phyloP scores from a whole-genome alignment of 2,113 vertebrate species.

The Drymodes brunneopygia region DNA sequence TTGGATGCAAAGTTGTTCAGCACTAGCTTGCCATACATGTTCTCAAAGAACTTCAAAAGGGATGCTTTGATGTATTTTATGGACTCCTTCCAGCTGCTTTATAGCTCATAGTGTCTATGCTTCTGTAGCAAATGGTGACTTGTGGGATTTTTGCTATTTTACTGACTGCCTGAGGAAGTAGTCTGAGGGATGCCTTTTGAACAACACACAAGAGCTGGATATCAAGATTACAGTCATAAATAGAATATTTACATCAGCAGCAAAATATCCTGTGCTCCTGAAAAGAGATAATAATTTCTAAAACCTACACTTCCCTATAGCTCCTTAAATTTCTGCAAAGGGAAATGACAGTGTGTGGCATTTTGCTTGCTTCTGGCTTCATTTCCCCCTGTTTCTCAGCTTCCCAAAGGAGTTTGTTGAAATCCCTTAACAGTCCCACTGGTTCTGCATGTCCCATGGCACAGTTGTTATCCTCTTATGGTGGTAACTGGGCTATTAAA shows the following conservation, averaged over 20 bases:
- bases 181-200: neutral
- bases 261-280: neutral
- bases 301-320: neutral
- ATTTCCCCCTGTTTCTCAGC: neutral
- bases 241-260: neutral
- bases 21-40: conserved; percentile 1
- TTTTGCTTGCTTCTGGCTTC: neutral
- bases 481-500: neutral
- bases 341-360: neutral
- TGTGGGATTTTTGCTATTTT: neutral
- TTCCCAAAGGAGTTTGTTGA: neutral
- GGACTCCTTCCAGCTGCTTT: conserved; percentile 21
- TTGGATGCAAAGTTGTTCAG: neutral
- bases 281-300: neutral
- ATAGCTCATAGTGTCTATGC: neutral
- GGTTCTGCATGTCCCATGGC: neutral
- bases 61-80: conserved; percentile 9
- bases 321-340: neutral
- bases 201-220: neutral
- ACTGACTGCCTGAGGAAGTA: neutral
- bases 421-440: neutral
- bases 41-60: conserved; percentile 32
- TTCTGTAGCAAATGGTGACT: neutral
- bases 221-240: neutral
- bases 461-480: neutral